Base-by-base conservation (phyloP, 2,888 invertebrate species). In the Chloroclysta siterata region DNA sequence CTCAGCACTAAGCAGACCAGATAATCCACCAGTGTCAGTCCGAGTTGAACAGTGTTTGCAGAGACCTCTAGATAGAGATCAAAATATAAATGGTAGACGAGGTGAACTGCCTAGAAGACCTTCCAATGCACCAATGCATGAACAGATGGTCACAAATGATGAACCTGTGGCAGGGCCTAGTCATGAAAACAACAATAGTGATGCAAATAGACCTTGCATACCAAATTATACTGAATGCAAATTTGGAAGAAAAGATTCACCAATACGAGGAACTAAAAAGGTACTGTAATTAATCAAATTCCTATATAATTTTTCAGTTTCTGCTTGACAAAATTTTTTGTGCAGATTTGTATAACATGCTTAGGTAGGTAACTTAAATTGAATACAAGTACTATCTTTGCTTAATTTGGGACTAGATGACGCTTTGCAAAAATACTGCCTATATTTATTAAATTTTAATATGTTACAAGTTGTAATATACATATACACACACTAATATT, bases 71-170 rank as follows among this genome's bases (percentile, higher is more conserved):
- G 95, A 96, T 79, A 92, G 93, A 78, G 96, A 96, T 81, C 95
- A 95, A 71, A 96, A 96, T 83, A 94, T 96, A 29, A 96, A 96
- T 87, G 96, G 96, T 0, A 94, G 94, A 71, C 91, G 95, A 74
- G 96, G 96, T 50, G 89, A 93, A 6, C 79, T 95, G 58, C 91
- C 92, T 29, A 80, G 92, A 68, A 87, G 90, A 65, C 76, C 78
- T 66, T 65, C 75, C 53, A 80, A 81, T 67, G 67, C 72, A 60
- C 72, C 74, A 60, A 84, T 82, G 65, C 82, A 77, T 71, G 80
- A 77, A 59, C 78, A 79, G 70, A 68, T 61, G 61, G 54, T 53
- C n/a, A 58, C 72, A 47, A 80, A 72, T 63, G 78, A 80, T 75
- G 90, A 91, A 67, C 90, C 91, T 60, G 73, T 88, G 58, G 86